A percentile compares a stretch with the other conserved stretches of the same genome.
Evolutionary conservation across 30 jellyfish, hydroid and myxozoan species (phyloP).

Genomic region (Aurelia aurita): DNA sequence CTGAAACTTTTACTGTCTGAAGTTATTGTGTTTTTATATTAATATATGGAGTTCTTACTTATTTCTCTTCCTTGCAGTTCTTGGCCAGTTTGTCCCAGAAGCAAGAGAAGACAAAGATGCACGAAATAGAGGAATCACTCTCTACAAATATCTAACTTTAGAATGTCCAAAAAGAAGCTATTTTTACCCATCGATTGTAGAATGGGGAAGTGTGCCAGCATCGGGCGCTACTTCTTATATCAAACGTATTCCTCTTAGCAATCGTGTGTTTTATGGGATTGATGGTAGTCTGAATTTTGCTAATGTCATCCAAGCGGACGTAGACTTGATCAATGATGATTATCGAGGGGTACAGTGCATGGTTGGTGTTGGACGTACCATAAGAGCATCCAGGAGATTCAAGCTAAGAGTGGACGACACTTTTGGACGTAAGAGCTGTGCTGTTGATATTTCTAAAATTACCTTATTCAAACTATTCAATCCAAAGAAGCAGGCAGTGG

Average conservation of each 20-base stretch:
- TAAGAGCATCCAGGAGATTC: slow-evolving; percentile 58
- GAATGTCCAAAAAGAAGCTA: slow-evolving; percentile 67
- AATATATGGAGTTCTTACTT: too few relatives aligned
- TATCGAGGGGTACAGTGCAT: slow-evolving; percentile 71
- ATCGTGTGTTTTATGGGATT: slow-evolving; percentile 58
- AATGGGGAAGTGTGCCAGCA: slow-evolving; percentile 75
- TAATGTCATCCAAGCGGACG: slow-evolving; percentile 51
- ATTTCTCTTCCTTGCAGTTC: slow-evolving; percentile 22
- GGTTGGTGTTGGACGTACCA: slow-evolving; percentile 48
- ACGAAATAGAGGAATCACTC: slow-evolving; percentile 34
- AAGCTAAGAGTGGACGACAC: slow-evolving; percentile 30
- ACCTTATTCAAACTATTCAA: too few relatives aligned
- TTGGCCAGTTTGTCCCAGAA: slow-evolving; percentile 49
- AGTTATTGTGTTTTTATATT: too few relatives aligned
- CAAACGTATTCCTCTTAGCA: slow-evolving; percentile 60
- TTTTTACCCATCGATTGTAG: slow-evolving; percentile 56
- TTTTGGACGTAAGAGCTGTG: slow-evolving; percentile 38
- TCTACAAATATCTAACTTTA: slow-evolving; percentile 22
- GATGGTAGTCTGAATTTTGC: slow-evolving; percentile 60
- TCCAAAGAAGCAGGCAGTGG: too few relatives aligned
- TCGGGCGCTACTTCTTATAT: slow-evolving; percentile 48
- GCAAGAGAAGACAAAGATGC: slow-evolving; percentile 46
- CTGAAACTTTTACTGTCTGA: too few relatives aligned
- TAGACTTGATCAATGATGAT: slow-evolving; percentile 45
- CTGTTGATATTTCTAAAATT: too few relatives aligned